Base-by-base conservation (phyloP, 2,888 invertebrate genomes). In the Selenia dentaria region DNA sequence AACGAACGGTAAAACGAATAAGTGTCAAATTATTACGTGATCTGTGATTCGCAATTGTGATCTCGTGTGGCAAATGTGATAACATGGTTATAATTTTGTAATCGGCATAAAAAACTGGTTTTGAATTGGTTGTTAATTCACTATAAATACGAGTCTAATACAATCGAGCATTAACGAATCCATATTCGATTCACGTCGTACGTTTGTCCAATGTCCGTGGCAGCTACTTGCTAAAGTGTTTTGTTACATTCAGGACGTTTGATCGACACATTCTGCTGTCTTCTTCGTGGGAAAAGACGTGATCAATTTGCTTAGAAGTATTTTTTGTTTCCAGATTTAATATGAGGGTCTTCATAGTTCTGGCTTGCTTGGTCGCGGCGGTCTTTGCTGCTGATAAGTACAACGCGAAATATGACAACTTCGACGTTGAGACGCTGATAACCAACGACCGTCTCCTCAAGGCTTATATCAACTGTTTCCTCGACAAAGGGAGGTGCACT, bases 401-500 rank as follows among this genome's bases (percentile, higher is more conserved):
- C 73, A 94, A 92, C 48, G 85, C 92, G 8, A 95, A 94, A 73
- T 96, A 94, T 66, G 95, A 95, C 70, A 94, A 94, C 74, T 91
- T 96, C 50, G 93, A 96, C 65, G 80, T 95, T 47, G 94, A 96
- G 29, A 93, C 93, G 42, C 92, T 96, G 62, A 85, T 95, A 34
- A 67, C 72, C 9, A 96, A 94, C 71, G 94, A 94, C 34, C 92
- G 95, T 54, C 83, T 96, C 18, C 84, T 95, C 4, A 93, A 93
- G 57, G 94, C 93, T 40, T 95, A 96, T 67, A 85, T 95, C 53
- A 93, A 94, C 60, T 96, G 96, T 66, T 87, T 96, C 70, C 81
- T 95, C 61, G 93, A 93, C 3, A 89, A 90, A 56, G 94, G 93
- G 39, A 92, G 92, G 32, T 96, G 96, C 71, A 95, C 94, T 0